Evolutionary conservation across 2,113 vertebrate species (phyloP), one percentile per base, ranked within the genome.

Genomic region (Cyanoderma ruficeps): DNA sequence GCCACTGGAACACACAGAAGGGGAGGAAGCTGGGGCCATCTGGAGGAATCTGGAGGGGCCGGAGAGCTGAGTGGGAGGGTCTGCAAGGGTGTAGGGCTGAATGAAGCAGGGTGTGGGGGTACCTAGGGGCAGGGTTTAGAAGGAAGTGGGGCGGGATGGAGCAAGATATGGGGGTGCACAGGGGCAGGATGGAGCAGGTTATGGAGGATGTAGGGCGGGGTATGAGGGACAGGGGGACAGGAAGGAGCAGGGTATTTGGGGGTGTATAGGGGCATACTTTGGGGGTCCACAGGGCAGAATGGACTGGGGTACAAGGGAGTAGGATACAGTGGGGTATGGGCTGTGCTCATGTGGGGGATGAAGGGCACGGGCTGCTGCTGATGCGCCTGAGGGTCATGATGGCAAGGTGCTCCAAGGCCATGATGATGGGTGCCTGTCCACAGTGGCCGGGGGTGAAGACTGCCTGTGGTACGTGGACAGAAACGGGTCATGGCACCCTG

Each of bases 401-500:
- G 65, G 42, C 39, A 2, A 4, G 21, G 41, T 23, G n/a, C 13
- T 44, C 28, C 9, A 20, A 42, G 72, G 49, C 41, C 37, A 23
- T 0, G 5, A 82, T 92, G 70, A 92, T 69, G 4, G 44, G 64
- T 0, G 27, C n/a, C 63, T 52, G 10, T 94, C 69, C 55, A 16
- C 91, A 95, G 95, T 10, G 83, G 74, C 89, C 0, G 93, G 91
- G 16, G 93, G n/a, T 0, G 95, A 94, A 83, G 95, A 95, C 83
- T 94, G 95, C 89, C 89, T 95, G 74, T 95, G 95, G 95, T 94
- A 95, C 56, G 70, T 95, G 91, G 95, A 96, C 89, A 88, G 10
- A 61, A 96, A 96, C 0, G 95, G 95, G 37, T 95, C 95, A n/a
- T 96, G 94, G 95, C 95, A 96, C 53, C 94, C 95, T 0, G 63